Evolutionary conservation across 2,888 invertebrate species (phyloP).

Genomic region (Ectropis crepuscularia): DNA sequence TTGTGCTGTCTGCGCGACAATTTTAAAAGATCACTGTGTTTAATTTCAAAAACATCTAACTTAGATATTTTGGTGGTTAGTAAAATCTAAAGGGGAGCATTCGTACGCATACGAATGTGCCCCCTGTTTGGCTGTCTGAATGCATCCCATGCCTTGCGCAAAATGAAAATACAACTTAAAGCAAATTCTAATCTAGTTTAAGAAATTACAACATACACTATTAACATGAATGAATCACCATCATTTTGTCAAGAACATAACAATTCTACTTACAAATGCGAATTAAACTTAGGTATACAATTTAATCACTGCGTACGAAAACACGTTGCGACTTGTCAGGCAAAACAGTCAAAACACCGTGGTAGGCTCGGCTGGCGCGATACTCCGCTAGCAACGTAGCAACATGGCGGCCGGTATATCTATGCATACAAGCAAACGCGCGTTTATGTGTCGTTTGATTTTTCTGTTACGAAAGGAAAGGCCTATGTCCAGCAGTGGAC

Average conservation of each 20-base stretch:
- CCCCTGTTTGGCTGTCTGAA: not conserved
- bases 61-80: not conserved
- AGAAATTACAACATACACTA: not conserved
- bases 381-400: not conserved
- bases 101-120: conserved; percentile 1
- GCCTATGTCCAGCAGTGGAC: too few species aligned
- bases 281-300: not conserved
- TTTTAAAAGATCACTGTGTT: not conserved
- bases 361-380: conserved; percentile 1
- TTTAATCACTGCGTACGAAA: not conserved
- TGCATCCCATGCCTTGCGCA: not conserved
- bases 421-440: too few species aligned
- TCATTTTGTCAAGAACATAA: too few species aligned
- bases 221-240: too few species aligned
- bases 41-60: not conserved
- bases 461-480: too few species aligned
- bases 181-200: not conserved
- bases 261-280: too few species aligned
- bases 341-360: not conserved
- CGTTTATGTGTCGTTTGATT: too few species aligned
- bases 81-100: not conserved
- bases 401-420: not conserved
- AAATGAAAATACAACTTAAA: not conserved
- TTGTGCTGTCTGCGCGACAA: not conserved
- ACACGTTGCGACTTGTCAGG: not conserved